phyloP scores from a whole-genome alignment of 2,797 vertebrate species.

The Agapornis canus region DNA sequence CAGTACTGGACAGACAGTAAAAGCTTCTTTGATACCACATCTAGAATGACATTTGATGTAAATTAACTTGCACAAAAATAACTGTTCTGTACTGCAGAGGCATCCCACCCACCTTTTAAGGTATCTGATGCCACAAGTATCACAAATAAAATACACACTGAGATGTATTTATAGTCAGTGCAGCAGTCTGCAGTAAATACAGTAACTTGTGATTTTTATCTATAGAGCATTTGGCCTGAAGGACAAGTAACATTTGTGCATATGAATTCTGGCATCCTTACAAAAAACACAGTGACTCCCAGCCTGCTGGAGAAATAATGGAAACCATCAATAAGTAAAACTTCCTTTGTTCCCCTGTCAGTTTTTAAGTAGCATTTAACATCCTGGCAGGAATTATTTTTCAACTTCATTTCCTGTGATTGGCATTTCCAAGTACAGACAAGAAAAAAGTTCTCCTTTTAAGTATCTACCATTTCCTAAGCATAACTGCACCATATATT shows the following conservation, averaged over 20 bases:
- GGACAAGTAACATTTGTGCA: constrained; percentile 21
- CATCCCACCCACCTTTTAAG: background rate
- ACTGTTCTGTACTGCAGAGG: background rate
- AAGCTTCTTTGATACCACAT: background rate
- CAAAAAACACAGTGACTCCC: constrained; percentile 12
- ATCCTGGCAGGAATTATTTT: background rate
- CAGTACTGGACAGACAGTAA: background rate
- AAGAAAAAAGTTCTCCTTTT: background rate
- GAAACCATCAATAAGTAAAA: background rate
- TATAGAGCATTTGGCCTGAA: constrained; percentile 42
- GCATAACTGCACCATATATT: background rate
- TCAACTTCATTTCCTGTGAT: background rate
- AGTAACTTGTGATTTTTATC: background rate
- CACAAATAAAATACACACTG: background rate
- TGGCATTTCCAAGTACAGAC: background rate
- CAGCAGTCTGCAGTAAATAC: background rate
- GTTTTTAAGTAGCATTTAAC: background rate
- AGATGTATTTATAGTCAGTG: background rate
- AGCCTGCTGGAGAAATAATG: background rate
- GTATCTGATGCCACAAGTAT: background rate
- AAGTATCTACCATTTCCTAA: background rate
- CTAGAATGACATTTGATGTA: background rate
- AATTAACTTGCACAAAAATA: background rate
- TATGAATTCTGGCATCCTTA: constrained; percentile 3
- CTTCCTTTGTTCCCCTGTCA: background rate